These are phyloP conservation scores for Camponotus vicinus DNA, from an alignment of 1,140 invertebrate genomes.

Conservation along the genomic window DNA sequence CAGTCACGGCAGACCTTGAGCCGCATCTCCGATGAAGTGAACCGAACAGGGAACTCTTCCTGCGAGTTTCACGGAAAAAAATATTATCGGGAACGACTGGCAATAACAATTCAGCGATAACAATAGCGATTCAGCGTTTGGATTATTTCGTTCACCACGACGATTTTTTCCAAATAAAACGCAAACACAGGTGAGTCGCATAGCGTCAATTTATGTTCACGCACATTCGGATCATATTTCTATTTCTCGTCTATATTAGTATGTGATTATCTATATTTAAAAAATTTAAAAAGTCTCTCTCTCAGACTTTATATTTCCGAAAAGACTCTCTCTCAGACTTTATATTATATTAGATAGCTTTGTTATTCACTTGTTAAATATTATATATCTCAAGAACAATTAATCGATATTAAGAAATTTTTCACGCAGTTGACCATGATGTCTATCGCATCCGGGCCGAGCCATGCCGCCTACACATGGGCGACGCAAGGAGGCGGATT, in stretches of 20 bases:
- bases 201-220: neutral
- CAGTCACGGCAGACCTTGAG: conserved; percentile 68
- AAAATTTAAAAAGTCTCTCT: neutral
- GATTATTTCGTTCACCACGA: conserved; percentile 78
- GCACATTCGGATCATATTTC: neutral
- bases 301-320: too few species aligned
- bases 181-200: conserved; percentile 62
- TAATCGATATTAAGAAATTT: neutral
- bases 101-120: conserved; percentile 29
- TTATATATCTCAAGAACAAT: neutral
- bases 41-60: conserved; percentile 69
- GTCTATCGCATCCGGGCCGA: conserved; percentile 82
- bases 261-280: neutral
- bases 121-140: conserved; percentile 63
- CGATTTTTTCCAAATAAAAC: conserved; percentile 80
- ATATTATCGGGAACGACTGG: conserved; percentile 59
- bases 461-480: conserved; percentile 80
- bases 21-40: conserved; percentile 79
- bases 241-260: neutral
- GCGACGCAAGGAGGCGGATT: conserved; percentile 77
- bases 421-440: conserved; percentile 75
- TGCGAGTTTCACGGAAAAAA: conserved; percentile 70
- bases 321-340: neutral
- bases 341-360: neutral
- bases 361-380: neutral